Evolutionary conservation across 2,888 invertebrate genomes (phyloP), one percentile per base, ranked within the genome.

Genomic region (Gnatocerus cornutus): DNA sequence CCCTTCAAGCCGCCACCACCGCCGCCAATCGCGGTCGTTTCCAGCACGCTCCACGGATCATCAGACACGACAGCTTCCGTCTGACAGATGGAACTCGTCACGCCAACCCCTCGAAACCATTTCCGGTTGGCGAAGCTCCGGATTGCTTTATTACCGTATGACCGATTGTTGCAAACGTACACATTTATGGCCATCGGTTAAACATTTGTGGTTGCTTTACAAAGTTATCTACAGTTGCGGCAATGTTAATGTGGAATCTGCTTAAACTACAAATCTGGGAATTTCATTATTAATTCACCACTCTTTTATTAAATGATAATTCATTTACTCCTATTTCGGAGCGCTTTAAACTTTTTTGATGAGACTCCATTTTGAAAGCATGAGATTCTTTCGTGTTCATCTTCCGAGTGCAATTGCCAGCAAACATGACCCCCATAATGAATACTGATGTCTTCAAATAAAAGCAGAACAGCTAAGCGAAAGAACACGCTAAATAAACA

Each of bases 71-170:
- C 76, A 74, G 77, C 77, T 77, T 79, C 77, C 77, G 77, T 76
- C 74, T 74, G 76, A 76, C 78, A 77, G 76, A 77, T 78, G 76
- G 75, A 75, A 72, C 72, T 68, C 75, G 76, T 77, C 74, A 74
- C 75, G 72, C 71, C 64, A 71, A 56, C 73, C 72, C 72, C 64
- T 59, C 71, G 45, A 53, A 73, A 68, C 68, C 68, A 65, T 69
- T 73, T 72, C 73, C 74, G 73, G 71, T 72, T 69, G 59, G 65
- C 63, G 63, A 69, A 68, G 67, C 58, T 21, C 64, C 64, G 69
- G 72, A 75, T 74, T 71, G 73, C 75, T 74, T 71, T 74, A 74
- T 76, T 75, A 74, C 71, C 14, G 13, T 16, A 46, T 53, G 53
- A 33, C 27, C 48, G 27, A 41, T 41, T 41, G 41, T 41, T 41